These are phyloP conservation scores for Altica lythri DNA, from an alignment of 2,888 invertebrate genomes.

Conservation along the genomic window DNA sequence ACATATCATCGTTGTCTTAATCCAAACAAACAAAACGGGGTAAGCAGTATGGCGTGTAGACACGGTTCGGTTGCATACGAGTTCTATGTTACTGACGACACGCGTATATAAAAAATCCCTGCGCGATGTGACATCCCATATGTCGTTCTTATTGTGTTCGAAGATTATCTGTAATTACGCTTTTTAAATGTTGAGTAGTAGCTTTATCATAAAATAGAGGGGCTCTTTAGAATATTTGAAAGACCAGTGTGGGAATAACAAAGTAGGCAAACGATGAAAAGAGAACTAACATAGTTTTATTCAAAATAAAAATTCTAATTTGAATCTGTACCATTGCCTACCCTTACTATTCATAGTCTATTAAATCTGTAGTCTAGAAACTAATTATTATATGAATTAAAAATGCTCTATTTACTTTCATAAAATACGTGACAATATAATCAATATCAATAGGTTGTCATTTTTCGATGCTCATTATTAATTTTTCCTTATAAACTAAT, in stretches of 20 bases:
- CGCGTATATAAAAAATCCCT: conserved; percentile 28
- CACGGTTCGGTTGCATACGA: not conserved
- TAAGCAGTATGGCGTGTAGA: conserved; percentile 9
- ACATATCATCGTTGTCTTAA: conserved; percentile 35
- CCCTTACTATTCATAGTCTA: too few species aligned
- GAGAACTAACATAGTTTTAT: too few species aligned
- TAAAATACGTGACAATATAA: not conserved
- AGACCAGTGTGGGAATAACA: conserved; percentile 55
- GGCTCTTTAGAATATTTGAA: too few species aligned
- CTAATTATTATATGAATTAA: not conserved
- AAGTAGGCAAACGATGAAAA: too few species aligned
- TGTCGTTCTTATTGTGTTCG: conserved; percentile 51
- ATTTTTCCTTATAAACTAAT: conserved; percentile 45
- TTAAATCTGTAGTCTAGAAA: too few species aligned
- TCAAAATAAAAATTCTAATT: too few species aligned
- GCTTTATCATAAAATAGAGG: conserved; percentile 2
- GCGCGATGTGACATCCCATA: conserved; percentile 51
- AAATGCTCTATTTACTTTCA: conserved; percentile 3
- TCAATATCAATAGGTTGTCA: conserved; percentile 14
- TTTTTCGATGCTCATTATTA: conserved; percentile 52
- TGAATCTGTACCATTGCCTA: too few species aligned
- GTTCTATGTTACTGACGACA: conserved; percentile 10
- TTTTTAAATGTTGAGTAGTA: conserved; percentile 53
- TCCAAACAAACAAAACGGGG: conserved; percentile 35
- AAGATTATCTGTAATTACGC: conserved; percentile 57